These are phyloP conservation scores for Paraplagusia blochii DNA, from an alignment of 2,113 vertebrate species.

Conservation along the genomic window DNA sequence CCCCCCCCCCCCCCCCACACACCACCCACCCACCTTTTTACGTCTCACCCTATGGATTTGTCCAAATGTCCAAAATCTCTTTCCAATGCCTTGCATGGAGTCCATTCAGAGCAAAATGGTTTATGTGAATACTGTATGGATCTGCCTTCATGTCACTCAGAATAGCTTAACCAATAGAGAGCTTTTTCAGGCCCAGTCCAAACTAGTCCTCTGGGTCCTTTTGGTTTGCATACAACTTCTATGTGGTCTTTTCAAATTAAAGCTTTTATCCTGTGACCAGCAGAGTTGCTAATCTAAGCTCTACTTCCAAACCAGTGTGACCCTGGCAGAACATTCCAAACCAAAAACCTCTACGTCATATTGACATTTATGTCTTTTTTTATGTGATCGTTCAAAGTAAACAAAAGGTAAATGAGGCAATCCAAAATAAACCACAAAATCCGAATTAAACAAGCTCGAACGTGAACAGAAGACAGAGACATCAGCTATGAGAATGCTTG, in stretches of 20 bases:
- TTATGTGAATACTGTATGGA: constrained; percentile 39
- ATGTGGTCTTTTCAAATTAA: constrained; percentile 41
- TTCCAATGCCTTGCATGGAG: constrained; percentile 27
- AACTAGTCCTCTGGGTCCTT: constrained; percentile 16
- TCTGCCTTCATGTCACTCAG: constrained; percentile 44
- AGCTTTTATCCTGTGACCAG: constrained; percentile 34
- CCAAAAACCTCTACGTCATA: constrained; percentile 10
- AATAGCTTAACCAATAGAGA: constrained; percentile 17
- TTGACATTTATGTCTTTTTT: background rate
- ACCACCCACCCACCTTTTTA: constrained; percentile 9
- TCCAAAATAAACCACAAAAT: background rate
- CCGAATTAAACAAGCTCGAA: background rate
- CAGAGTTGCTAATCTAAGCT: constrained; percentile 26
- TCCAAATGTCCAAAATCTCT: no score
- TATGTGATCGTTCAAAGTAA: background rate
- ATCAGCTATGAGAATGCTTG: constrained; percentile 9
- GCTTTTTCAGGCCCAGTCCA: constrained; percentile 26
- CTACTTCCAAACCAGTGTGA: constrained; percentile 4
- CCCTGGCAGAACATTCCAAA: background rate
- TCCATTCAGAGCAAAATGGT: constrained; percentile 55
- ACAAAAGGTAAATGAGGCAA: background rate
- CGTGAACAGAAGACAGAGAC: background rate
- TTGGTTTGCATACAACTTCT: constrained; percentile 48
- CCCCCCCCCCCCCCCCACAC: constrained; percentile 3
- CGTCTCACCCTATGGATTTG: constrained; percentile 23